These are phyloP conservation scores for Limenitis camilla DNA, from an alignment of 2,888 invertebrate species.

Conservation along the genomic window DNA sequence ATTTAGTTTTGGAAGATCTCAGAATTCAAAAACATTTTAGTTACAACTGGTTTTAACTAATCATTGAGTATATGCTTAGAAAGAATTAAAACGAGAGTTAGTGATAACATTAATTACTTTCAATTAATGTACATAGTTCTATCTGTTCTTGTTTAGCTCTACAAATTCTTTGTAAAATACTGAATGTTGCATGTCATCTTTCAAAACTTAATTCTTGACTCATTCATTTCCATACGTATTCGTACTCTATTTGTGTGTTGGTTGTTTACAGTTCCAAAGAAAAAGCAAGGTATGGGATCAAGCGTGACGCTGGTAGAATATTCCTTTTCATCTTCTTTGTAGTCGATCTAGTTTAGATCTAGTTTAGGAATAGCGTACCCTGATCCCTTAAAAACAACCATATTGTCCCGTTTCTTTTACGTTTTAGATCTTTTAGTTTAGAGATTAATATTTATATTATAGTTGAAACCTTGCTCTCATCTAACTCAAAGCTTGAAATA, in stretches of 20 bases:
- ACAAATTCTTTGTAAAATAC: conserved; percentile 28
- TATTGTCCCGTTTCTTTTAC: conserved; percentile 16
- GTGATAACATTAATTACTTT: conserved; percentile 3
- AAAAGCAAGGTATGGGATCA: conserved; percentile 80
- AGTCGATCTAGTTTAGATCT: conserved; percentile 65
- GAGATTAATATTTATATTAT: conserved; percentile 8
- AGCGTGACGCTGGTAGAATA: conserved; percentile 74
- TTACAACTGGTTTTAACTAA: background rate
- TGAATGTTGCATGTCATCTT: conserved; percentile 58
- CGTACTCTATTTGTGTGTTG: conserved; percentile 74
- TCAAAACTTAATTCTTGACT: conserved; percentile 31
- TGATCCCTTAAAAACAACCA: conserved; percentile 27
- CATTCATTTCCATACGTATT: conserved; percentile 54
- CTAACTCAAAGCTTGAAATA: conserved; percentile 11
- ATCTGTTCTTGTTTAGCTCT: conserved; percentile 20
- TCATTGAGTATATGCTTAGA: conserved; percentile 1
- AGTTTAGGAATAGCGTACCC: conserved; percentile 59
- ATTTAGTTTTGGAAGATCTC: background rate
- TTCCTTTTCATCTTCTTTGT: conserved; percentile 71
- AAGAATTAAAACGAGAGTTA: background rate
- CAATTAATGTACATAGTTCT: conserved; percentile 22
- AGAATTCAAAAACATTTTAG: background rate
- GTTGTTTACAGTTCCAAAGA: conserved; percentile 89
- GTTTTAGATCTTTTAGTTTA: conserved; percentile 16
- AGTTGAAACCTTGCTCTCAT: conserved; percentile 14